A percentile compares a stretch with the other conserved stretches of the same genome.
Conservation (phyloP, 2,888 invertebrate species). For the Allacma fusca region DNA sequence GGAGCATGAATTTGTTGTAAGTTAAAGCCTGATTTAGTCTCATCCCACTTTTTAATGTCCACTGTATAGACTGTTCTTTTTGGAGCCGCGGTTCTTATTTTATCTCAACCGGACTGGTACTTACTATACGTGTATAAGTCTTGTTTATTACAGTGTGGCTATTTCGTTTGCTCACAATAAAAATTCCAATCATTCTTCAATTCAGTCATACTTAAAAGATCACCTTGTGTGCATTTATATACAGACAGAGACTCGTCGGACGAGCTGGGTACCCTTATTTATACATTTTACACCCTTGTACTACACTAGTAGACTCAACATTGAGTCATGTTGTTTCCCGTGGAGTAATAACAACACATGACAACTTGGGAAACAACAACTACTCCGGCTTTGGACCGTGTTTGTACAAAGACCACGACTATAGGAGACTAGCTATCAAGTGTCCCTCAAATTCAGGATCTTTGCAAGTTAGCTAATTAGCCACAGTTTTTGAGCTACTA, state of each 20-base stretch:
- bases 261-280: slow-evolving; percentile 12
- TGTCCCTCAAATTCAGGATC: slow-evolving; percentile 3
- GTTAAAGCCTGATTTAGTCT: neutral
- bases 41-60: slow-evolving; percentile 1
- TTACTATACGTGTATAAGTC: neutral
- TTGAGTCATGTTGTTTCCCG: slow-evolving; percentile 3
- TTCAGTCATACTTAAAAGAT: slow-evolving; percentile 12
- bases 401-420: neutral
- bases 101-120: slow-evolving; percentile 3
- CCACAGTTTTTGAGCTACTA: slow-evolving; percentile 1
- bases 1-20: neutral
- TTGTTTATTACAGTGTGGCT: neutral
- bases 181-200: slow-evolving; percentile 6
- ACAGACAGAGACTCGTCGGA: too few species aligned
- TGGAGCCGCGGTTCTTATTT: slow-evolving; percentile 11
- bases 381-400: neutral
- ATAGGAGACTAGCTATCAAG: neutral
- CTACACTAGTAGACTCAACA: neutral
- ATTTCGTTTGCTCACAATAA: neutral
- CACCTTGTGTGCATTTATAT: neutral
- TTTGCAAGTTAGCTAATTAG: slow-evolving; percentile 4
- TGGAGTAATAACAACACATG: slow-evolving; percentile 8
- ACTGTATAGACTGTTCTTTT: neutral
- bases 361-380: neutral
- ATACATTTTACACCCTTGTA: neutral